Evolutionary conservation across 2,113 vertebrate species (phyloP).

Genomic region (Anseranas semipalmata): DNA sequence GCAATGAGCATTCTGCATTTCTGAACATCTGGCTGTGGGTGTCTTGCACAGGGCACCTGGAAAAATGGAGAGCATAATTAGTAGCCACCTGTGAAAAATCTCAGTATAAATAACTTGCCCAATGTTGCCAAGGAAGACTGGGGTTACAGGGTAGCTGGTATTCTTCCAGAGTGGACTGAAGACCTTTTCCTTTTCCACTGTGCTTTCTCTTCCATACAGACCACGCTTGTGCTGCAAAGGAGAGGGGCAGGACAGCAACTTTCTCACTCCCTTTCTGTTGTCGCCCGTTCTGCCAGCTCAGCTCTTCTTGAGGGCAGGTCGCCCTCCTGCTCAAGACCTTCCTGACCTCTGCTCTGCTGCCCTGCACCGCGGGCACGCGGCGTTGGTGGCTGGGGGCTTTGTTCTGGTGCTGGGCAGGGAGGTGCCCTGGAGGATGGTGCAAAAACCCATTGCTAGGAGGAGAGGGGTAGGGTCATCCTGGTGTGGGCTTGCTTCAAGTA

Average conservation of each 20-base stretch:
- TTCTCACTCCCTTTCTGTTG: background rate
- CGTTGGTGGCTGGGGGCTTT: background rate
- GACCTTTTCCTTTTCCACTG: background rate
- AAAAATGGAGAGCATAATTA: background rate
- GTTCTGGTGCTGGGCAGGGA: background rate
- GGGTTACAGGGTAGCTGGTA: rapidly evolving
- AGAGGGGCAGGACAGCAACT: background rate
- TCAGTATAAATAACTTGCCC: background rate
- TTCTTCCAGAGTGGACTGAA: background rate
- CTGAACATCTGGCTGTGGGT: background rate
- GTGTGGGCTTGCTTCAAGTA: rapidly evolving
- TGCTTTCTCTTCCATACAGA: background rate
- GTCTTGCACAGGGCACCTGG: conserved; percentile 5
- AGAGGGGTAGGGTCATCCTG: background rate
- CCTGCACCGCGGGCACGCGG: rapidly evolving
- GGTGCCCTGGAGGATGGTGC: background rate
- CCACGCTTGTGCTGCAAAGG: background rate
- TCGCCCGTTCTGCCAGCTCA: background rate
- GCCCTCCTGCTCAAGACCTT: background rate
- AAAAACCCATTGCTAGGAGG: background rate
- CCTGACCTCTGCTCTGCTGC: background rate
- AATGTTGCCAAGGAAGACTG: background rate
- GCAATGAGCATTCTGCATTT: background rate
- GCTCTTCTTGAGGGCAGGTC: background rate
- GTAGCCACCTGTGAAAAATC: background rate